Conservation (phyloP, 2,888 invertebrate genomes). For the Rhamnusium bicolor region DNA sequence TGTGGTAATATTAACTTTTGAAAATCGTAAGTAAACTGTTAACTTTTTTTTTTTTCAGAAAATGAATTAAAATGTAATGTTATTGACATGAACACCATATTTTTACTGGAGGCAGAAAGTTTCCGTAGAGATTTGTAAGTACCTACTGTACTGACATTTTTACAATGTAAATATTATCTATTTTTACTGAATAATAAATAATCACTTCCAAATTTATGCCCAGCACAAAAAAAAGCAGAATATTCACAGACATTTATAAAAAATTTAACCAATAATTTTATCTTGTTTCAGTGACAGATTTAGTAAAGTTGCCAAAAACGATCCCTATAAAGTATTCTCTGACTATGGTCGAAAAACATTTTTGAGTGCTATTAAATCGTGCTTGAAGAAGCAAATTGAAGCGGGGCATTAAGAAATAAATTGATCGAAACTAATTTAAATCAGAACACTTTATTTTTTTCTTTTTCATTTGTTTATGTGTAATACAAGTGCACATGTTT, state of each 20-base stretch:
- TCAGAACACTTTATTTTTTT: conserved; percentile 15
- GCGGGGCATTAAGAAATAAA: conserved; percentile 53
- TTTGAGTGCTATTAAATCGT: conserved; percentile 56
- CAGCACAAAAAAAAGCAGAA: too few species aligned
- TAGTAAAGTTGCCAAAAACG: conserved; percentile 57
- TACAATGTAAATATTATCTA: background rate
- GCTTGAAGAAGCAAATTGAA: conserved; percentile 58
- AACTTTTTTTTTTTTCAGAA: conserved; percentile 40
- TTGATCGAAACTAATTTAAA: conserved; percentile 11
- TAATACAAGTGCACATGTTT: conserved; percentile 38
- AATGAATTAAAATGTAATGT: conserved; percentile 56
- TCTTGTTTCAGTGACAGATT: conserved; percentile 57
- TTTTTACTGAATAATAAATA: too few species aligned
- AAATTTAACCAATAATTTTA: too few species aligned
- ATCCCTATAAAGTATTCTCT: conserved; percentile 61
- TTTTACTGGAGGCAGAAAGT: conserved; percentile 53
- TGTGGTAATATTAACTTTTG: conserved; percentile 45
- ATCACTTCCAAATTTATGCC: too few species aligned
- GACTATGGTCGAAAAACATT: conserved; percentile 63
- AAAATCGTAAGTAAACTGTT: background rate
- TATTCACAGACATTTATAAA: too few species aligned
- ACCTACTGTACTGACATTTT: background rate
- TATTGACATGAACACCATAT: conserved; percentile 60
- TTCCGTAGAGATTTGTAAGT: conserved; percentile 60
- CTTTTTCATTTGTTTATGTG: conserved; percentile 25